Evolutionary conservation across 2,113 vertebrate genomes (phyloP).

Genomic region (Myotis davidii): DNA sequence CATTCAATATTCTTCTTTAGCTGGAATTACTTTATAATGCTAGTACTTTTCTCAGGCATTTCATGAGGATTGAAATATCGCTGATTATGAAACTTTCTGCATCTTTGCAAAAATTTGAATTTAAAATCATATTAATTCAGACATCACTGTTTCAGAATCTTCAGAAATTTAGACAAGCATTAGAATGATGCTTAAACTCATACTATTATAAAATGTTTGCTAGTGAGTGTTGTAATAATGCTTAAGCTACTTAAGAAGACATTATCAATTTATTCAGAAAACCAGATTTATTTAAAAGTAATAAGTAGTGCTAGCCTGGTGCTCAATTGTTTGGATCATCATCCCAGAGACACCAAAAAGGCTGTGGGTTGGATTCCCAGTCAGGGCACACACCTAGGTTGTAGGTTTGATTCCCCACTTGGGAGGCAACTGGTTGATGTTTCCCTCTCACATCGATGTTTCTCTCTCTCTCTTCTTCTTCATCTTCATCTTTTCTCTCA

Average conservation of each 20-base stretch:
- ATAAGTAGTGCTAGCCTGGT: neutral
- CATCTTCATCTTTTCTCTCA: neutral
- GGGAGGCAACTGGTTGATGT: neutral
- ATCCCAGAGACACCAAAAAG: neutral
- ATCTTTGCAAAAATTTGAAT: conserved; percentile 59
- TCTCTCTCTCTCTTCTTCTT: neutral
- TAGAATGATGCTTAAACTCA: neutral
- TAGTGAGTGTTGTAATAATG: neutral
- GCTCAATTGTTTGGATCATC: neutral
- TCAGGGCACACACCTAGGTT: neutral
- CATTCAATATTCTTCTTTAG: conserved; percentile 48
- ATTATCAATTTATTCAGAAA: neutral
- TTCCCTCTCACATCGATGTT: neutral
- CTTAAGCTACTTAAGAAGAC: neutral
- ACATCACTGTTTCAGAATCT: conserved; percentile 33
- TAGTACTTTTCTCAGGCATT: conserved; percentile 63
- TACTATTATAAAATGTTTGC: neutral
- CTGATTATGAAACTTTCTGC: conserved; percentile 44
- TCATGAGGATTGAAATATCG: conserved; percentile 58
- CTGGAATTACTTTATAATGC: conserved; percentile 67
- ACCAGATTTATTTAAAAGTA: neutral
- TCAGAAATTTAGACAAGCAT: neutral
- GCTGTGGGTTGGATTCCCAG: neutral
- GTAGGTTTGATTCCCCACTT: neutral
- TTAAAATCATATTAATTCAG: conserved; percentile 61